Conservation (phyloP, 92 coral and sea anemone genomes). For the Scolanthus callimorphus region DNA sequence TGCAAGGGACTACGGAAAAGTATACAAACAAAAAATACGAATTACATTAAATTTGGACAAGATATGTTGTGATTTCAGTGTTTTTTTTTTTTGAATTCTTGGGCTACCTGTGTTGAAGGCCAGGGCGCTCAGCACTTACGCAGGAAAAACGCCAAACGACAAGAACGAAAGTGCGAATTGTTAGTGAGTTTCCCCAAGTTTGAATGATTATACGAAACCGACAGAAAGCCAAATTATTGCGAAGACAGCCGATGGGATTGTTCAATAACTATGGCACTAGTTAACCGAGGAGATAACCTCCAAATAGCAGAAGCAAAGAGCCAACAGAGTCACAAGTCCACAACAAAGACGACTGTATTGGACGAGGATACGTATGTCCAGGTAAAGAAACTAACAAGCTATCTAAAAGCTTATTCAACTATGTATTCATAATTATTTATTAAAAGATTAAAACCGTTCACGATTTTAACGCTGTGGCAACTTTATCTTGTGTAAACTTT, state of each 20-base stretch:
- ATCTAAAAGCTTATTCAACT: neutral
- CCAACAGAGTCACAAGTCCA: slow-evolving; percentile 5
- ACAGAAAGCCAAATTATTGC: too few relatives aligned
- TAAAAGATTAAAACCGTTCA: neutral
- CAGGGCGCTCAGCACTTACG: neutral
- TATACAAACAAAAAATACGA: too few relatives aligned
- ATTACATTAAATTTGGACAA: too few relatives aligned
- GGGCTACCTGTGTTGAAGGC: slow-evolving; percentile 1
- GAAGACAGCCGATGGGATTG: neutral
- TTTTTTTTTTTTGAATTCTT: too few relatives aligned
- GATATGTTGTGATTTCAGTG: too few relatives aligned
- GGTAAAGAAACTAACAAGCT: slow-evolving; percentile 19
- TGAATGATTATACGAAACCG: too few relatives aligned
- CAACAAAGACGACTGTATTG: slow-evolving; percentile 38
- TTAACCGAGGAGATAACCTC: slow-evolving; percentile 40
- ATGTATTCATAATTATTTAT: neutral
- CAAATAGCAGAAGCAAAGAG: slow-evolving; percentile 7
- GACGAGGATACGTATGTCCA: slow-evolving; percentile 96
- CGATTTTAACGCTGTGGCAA: neutral
- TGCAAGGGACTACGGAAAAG: too few relatives aligned
- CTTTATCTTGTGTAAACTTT: neutral
- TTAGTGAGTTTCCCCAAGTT: neutral
- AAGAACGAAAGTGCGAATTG: neutral
- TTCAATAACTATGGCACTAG: slow-evolving; percentile 48
- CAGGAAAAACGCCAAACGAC: neutral